phyloP scores from a whole-genome alignment of 2,888 invertebrate species.

The Carterocephalus palaemon region DNA sequence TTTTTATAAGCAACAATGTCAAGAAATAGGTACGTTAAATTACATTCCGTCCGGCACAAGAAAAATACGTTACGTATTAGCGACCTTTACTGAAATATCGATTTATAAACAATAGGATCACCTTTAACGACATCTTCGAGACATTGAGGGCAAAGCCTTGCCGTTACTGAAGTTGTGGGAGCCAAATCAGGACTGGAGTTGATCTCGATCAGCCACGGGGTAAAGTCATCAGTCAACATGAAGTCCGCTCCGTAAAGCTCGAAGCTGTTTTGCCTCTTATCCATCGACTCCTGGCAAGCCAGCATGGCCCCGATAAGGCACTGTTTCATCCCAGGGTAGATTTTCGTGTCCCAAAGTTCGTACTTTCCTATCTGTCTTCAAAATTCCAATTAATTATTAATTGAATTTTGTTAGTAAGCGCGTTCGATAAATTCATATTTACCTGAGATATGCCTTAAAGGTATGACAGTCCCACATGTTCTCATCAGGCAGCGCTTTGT shows the following conservation, averaged over 20 bases:
- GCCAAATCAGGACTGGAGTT: conserved; percentile 96
- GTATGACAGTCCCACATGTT: conserved; percentile 97
- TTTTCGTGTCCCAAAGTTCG: conserved; percentile 89
- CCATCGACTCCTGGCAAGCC: conserved; percentile 92
- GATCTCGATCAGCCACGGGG: conserved; percentile 96
- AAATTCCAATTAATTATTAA: conserved; percentile 37
- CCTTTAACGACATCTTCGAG: conserved; percentile 96
- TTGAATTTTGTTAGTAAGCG: conserved; percentile 3
- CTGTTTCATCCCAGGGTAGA: conserved; percentile 93
- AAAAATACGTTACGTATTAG: no score
- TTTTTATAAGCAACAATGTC: no score
- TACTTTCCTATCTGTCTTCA: conserved; percentile 85
- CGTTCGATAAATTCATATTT: conserved; percentile 38
- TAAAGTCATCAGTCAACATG: conserved; percentile 92
- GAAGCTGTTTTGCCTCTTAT: conserved; percentile 88
- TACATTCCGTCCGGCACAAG: no score
- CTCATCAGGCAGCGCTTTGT: conserved; percentile 88
- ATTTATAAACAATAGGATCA: no score
- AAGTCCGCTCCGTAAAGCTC: conserved; percentile 97
- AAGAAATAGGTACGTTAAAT: no score
- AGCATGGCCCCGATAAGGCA: conserved; percentile 87
- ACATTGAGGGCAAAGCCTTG: conserved; percentile 90
- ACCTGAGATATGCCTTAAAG: conserved; percentile 85
- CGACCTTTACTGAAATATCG: no score
- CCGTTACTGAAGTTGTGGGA: conserved; percentile 93